These are phyloP conservation scores for Punctoribates punctum DNA, from an alignment of 2,888 invertebrate species.

Conservation along the genomic window DNA sequence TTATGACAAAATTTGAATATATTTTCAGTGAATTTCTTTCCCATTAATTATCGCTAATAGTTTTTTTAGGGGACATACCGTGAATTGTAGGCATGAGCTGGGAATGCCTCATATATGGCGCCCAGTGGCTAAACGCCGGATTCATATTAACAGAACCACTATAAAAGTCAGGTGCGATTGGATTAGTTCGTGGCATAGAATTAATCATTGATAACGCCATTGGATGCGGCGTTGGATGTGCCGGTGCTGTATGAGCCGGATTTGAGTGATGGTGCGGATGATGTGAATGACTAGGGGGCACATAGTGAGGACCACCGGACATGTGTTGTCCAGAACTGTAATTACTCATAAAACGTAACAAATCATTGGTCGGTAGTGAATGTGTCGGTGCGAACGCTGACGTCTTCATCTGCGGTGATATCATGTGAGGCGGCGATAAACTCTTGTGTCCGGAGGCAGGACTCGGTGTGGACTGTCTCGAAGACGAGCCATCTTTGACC, in stretches of 20 bases:
- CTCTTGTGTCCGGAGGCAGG: not conserved
- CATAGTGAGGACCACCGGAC: not conserved
- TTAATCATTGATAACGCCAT: slow-evolving; percentile 20
- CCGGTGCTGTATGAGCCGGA: not conserved
- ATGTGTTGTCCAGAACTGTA: not conserved
- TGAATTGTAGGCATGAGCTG: slow-evolving; percentile 8
- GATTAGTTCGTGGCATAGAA: slow-evolving; percentile 10
- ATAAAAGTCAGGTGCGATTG: slow-evolving; percentile 22
- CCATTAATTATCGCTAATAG: not conserved
- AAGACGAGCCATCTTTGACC: not conserved
- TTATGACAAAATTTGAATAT: not conserved
- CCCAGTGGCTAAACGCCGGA: not conserved
- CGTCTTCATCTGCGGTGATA: not conserved
- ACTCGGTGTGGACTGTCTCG: slow-evolving; percentile 2
- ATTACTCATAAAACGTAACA: slow-evolving; percentile 4
- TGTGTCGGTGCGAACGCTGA: not conserved
- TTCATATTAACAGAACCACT: slow-evolving; percentile 8
- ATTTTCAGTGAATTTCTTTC: not conserved
- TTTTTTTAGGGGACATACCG: not conserved
- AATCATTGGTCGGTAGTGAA: not conserved
- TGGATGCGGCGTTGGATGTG: not conserved
- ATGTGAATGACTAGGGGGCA: not conserved
- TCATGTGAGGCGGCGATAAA: not conserved
- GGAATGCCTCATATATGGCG: slow-evolving; percentile 16
- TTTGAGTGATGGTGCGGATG: not conserved